Conservation (phyloP, 2,113 vertebrate species). For the Sphaerodactylus townsendi region DNA sequence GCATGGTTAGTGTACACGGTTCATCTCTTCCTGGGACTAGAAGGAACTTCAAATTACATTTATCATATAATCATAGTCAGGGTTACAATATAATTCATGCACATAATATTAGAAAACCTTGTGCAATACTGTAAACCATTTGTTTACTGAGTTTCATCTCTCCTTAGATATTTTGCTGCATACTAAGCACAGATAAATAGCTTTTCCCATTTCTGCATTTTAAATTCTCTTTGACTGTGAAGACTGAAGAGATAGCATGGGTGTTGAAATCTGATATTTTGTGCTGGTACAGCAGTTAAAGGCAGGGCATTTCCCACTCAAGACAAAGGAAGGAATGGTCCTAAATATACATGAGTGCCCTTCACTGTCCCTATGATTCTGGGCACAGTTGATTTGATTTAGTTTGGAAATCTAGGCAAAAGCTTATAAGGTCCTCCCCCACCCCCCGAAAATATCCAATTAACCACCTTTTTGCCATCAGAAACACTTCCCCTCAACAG, state of each 20-base stretch:
- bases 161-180: too few relatives aligned
- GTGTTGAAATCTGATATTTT: background rate
- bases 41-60: too few relatives aligned
- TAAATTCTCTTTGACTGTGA: background rate
- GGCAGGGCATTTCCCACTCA: background rate
- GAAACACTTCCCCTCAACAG: background rate
- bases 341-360: rapidly evolving
- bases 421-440: background rate
- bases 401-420: background rate
- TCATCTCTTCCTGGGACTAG: too few relatives aligned
- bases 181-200: too few relatives aligned
- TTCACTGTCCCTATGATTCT: background rate
- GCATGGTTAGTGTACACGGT: too few relatives aligned
- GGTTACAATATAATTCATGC: too few relatives aligned
- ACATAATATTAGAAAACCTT: too few relatives aligned
- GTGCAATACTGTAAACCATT: too few relatives aligned
- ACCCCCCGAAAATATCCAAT: background rate
- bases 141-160: too few relatives aligned
- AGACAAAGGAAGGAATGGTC: background rate
- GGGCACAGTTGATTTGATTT: background rate
- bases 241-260: background rate
- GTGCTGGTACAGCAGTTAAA: background rate
- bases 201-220: too few relatives aligned
- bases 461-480: background rate
- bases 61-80: too few relatives aligned